Evolutionary conservation across 1,140 invertebrate species (phyloP).

Genomic region (Saccostrea echinata): DNA sequence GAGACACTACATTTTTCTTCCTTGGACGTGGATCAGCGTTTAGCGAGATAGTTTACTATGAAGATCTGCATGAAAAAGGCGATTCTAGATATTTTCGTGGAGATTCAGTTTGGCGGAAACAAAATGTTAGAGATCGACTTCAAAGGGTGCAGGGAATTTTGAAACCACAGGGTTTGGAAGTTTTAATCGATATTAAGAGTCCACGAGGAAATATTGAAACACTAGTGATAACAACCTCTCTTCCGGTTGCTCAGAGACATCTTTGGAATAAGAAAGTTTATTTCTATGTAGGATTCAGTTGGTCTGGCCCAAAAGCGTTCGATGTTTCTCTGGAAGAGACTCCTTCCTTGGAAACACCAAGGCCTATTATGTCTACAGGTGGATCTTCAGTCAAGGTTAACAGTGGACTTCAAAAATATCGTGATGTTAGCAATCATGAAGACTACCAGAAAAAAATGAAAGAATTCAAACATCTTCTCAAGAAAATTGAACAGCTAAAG

Average conservation of each 20-base stretch:
- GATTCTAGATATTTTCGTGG: slow-evolving; percentile 40
- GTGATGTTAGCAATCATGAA: not conserved
- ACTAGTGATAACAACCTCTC: slow-evolving; percentile 53
- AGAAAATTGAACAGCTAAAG: not conserved
- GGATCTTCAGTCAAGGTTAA: not conserved
- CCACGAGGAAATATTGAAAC: slow-evolving; percentile 41
- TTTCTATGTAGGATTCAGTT: slow-evolving; percentile 61
- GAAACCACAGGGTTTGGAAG: slow-evolving; percentile 53
- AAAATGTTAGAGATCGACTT: slow-evolving; percentile 41
- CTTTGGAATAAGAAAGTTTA: slow-evolving; percentile 59
- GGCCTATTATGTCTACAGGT: not conserved
- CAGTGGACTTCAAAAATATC: not conserved
- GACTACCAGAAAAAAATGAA: not conserved
- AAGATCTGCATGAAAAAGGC: slow-evolving; percentile 43
- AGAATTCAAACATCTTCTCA: not conserved
- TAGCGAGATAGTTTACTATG: slow-evolving; percentile 51
- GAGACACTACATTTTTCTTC: slow-evolving; percentile 61
- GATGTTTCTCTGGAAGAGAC: slow-evolving; percentile 54
- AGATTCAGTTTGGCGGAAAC: slow-evolving; percentile 49
- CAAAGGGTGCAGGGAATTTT: slow-evolving; percentile 57
- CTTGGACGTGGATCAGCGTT: slow-evolving; percentile 50
- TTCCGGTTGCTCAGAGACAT: slow-evolving; percentile 47
- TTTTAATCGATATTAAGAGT: slow-evolving; percentile 39
- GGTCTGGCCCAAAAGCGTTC: slow-evolving; percentile 60
- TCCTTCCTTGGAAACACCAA: not conserved